Evolutionary conservation across 2,888 invertebrate genomes (phyloP).

Genomic region (Metopia argyrocephala): DNA sequence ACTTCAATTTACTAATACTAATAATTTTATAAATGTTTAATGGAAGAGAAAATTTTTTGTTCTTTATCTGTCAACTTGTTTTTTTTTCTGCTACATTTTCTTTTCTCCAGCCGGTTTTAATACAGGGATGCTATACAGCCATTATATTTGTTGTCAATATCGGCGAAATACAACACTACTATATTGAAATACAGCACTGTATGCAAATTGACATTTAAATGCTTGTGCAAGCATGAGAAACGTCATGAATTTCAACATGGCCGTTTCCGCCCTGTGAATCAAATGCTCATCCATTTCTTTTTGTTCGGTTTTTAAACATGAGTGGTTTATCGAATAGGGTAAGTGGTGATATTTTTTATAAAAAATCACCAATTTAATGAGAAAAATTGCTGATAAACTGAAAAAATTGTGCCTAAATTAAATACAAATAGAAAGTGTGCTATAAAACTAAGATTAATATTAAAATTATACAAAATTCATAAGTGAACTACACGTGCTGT

Average conservation of each 20-base stretch:
- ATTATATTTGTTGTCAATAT: neutral
- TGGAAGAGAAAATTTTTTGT: neutral
- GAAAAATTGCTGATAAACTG: conserved; percentile 60
- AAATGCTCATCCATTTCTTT: conserved; percentile 80
- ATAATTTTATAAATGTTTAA: conserved; percentile 19
- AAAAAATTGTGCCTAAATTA: conserved; percentile 20
- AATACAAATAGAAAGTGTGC: neutral
- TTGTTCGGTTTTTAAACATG: conserved; percentile 86
- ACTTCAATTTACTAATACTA: neutral
- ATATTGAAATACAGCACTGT: conserved; percentile 1
- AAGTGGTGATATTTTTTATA: conserved; percentile 73
- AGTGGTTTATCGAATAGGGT: conserved; percentile 91
- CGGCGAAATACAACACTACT: conserved; percentile 17
- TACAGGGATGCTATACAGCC: conserved; percentile 12
- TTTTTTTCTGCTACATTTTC: neutral
- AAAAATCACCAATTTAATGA: conserved; percentile 63
- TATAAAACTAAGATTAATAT: conserved; percentile 49
- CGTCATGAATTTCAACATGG: conserved; percentile 58
- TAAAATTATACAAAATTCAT: conserved; percentile 12
- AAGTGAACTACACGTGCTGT: conserved; percentile 63
- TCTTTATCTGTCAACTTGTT: conserved; percentile 38
- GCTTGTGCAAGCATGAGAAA: conserved; percentile 49
- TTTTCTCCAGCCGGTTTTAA: conserved; percentile 26
- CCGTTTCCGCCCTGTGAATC: conserved; percentile 69
- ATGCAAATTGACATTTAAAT: conserved; percentile 1